These are phyloP conservation scores for Colistium nudipinnis DNA, from an alignment of 2,113 vertebrate genomes.

Conservation along the genomic window DNA sequence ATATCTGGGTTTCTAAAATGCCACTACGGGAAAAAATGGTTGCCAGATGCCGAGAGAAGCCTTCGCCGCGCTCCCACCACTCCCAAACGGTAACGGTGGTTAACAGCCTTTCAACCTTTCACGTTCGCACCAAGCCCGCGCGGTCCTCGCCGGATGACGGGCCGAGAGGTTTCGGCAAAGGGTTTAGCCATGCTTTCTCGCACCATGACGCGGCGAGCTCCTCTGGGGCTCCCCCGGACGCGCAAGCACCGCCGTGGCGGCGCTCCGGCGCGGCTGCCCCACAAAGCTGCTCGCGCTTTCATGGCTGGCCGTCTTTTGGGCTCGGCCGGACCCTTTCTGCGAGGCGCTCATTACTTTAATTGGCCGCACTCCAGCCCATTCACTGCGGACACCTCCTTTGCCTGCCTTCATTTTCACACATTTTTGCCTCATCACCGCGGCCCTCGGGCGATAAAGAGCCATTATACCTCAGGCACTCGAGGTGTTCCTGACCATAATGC, in stretches of 20 bases:
- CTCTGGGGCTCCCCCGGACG: background rate
- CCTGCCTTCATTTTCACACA: background rate
- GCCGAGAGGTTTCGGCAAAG: conserved; percentile 3
- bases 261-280: conserved; percentile 7
- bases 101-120: background rate
- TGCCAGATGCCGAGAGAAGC: too few species aligned
- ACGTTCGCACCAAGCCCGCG: background rate
- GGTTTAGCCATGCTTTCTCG: conserved; percentile 18
- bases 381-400: conserved; percentile 49
- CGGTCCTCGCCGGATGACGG: background rate
- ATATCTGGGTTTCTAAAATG: too few species aligned
- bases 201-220: background rate
- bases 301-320: conserved; percentile 61
- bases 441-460: conserved; percentile 2
- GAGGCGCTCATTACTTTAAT: conserved; percentile 71
- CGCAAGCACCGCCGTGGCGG: conserved; percentile 9
- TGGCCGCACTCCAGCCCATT: conserved; percentile 65
- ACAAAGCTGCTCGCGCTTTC: conserved; percentile 33
- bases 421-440: background rate
- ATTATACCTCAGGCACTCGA: conserved; percentile 47
- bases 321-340: conserved; percentile 59
- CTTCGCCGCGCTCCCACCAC: too few species aligned
- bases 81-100: too few species aligned
- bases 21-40: too few species aligned
- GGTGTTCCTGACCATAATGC: conserved; percentile 17